Conservation (phyloP, 2,113 vertebrate species). For the Dicaeum eximium region DNA sequence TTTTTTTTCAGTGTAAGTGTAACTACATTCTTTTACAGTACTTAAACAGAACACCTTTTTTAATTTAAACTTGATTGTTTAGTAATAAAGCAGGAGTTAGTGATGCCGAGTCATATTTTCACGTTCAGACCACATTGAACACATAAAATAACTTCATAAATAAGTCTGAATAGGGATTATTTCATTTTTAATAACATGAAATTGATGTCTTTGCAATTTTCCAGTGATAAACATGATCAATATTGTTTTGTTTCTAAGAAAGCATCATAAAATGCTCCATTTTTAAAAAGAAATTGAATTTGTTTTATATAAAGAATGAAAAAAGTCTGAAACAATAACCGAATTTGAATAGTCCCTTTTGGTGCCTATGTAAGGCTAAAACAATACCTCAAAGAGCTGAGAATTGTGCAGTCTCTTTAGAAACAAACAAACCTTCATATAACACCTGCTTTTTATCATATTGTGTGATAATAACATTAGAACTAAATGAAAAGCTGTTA, state of each 20-base stretch:
- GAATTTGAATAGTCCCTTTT: background rate
- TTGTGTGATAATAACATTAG: background rate
- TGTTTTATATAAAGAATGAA: background rate
- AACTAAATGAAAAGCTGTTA: background rate
- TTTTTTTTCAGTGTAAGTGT: background rate
- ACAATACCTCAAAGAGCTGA: background rate
- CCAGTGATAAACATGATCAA: background rate
- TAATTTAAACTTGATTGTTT: background rate
- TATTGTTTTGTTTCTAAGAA: background rate
- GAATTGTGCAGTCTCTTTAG: background rate
- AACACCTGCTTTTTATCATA: background rate
- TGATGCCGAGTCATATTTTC: background rate
- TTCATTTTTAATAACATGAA: background rate
- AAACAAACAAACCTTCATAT: background rate
- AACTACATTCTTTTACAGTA: background rate
- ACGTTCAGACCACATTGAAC: background rate
- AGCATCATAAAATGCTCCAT: background rate
- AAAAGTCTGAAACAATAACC: background rate
- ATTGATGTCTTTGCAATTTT: background rate
- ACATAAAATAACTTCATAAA: background rate
- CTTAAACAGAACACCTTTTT: background rate
- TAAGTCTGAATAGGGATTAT: background rate
- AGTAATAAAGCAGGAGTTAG: background rate
- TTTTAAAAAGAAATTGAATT: background rate
- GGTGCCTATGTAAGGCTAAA: background rate